Evolutionary conservation across 2,888 invertebrate genomes (phyloP).

Genomic region (Cryptocephalus primarius): DNA sequence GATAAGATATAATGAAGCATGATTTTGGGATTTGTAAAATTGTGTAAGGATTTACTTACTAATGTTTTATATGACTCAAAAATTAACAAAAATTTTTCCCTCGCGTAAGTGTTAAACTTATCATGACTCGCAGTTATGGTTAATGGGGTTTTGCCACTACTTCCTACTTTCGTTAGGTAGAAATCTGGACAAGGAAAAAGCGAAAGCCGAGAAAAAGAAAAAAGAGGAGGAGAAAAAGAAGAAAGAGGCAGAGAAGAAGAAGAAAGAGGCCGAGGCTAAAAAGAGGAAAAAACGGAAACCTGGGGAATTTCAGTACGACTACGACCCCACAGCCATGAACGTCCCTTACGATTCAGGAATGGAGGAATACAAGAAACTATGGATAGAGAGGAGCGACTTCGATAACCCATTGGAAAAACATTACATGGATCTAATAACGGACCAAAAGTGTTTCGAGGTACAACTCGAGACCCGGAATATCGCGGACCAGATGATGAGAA

Average conservation of each 20-base stretch:
- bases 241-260: constrained; percentile 31
- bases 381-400: constrained; percentile 39
- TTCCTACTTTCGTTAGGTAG: background rate
- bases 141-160: too few species aligned
- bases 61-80: too few species aligned
- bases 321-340: constrained; percentile 29
- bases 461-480: constrained; percentile 54
- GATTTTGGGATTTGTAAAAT: too few species aligned
- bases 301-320: constrained; percentile 22
- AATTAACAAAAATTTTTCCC: too few species aligned
- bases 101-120: too few species aligned
- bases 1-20: too few species aligned
- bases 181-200: constrained; percentile 17
- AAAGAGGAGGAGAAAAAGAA: constrained; percentile 22
- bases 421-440: constrained; percentile 53
- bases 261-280: constrained; percentile 32
- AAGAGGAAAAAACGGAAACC: constrained; percentile 22
- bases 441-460: constrained; percentile 51
- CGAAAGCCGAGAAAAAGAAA: constrained; percentile 19
- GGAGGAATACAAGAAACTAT: constrained; percentile 39
- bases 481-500: constrained; percentile 57
- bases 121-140: too few species aligned
- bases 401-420: constrained; percentile 49
- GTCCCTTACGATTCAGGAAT: constrained; percentile 30
- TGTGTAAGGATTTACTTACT: too few species aligned